Evolutionary conservation across 2,888 invertebrate species (phyloP).

Genomic region (Craniophora ligustri): DNA sequence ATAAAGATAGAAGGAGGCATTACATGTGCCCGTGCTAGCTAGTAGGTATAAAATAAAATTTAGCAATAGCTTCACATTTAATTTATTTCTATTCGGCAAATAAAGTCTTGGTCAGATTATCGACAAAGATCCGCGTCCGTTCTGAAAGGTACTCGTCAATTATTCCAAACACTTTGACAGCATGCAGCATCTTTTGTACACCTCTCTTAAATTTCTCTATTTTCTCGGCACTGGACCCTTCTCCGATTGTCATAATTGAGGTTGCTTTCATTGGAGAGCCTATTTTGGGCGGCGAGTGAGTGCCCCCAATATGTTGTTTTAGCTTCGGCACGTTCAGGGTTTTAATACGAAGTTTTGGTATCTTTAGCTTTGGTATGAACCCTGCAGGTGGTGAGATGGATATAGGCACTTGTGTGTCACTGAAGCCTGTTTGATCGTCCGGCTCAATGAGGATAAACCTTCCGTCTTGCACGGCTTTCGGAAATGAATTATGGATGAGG

Average conservation of each 20-base stretch:
- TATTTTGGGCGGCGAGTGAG: conserved; percentile 65
- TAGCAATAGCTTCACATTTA: background rate
- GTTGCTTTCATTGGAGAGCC: conserved; percentile 65
- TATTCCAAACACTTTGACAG: conserved; percentile 80
- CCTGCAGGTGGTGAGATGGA: conserved; percentile 72
- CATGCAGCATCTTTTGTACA: conserved; percentile 79
- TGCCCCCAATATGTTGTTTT: conserved; percentile 49
- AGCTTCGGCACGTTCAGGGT: conserved; percentile 70
- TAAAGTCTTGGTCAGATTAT: conserved; percentile 78
- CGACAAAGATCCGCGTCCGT: conserved; percentile 77
- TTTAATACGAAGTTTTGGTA: conserved; percentile 67
- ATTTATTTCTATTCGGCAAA: conserved; percentile 66
- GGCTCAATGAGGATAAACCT: conserved; percentile 69
- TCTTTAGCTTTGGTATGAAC: conserved; percentile 67
- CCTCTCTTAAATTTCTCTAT: conserved; percentile 83
- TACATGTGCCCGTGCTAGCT: too few relatives aligned
- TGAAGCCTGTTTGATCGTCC: conserved; percentile 70
- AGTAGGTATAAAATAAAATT: too few relatives aligned
- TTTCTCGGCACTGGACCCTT: conserved; percentile 77
- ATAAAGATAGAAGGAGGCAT: too few relatives aligned
- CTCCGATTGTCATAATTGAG: conserved; percentile 62
- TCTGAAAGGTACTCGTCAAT: conserved; percentile 82
- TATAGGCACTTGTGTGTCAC: conserved; percentile 69
- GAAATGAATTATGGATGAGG: conserved; percentile 77
- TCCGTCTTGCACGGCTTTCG: conserved; percentile 76